These are phyloP conservation scores for Drosophila auraria DNA, from an alignment of 1,140 invertebrate genomes.

Conservation along the genomic window DNA sequence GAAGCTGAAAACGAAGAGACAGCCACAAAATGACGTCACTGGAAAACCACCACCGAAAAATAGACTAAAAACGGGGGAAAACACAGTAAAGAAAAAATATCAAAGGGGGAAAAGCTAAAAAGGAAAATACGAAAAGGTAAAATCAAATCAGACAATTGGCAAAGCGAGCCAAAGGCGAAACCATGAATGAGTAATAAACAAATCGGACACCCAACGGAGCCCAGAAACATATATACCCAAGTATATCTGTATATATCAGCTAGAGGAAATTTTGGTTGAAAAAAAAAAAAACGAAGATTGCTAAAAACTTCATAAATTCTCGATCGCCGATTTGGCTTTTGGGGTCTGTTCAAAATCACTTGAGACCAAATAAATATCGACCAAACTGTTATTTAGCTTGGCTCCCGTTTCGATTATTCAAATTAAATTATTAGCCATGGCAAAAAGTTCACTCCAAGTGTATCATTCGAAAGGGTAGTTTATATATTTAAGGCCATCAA, in stretches of 20 bases:
- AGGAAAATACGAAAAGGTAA: conserved; percentile 17
- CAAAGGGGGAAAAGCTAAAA: conserved; percentile 4
- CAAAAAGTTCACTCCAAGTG: conserved; percentile 8
- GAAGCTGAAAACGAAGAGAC: conserved; percentile 6
- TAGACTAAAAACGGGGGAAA: not conserved
- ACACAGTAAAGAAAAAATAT: conserved; percentile 14
- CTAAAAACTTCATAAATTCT: conserved; percentile 47
- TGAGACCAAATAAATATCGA: conserved; percentile 72
- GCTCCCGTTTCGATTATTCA: conserved; percentile 25
- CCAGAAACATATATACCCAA: not conserved
- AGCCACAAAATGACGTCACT: conserved; percentile 33
- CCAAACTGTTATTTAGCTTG: conserved; percentile 24
- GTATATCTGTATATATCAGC: not conserved
- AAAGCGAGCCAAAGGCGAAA: conserved; percentile 15
- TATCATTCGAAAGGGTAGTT: conserved; percentile 31
- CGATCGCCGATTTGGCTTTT: conserved; percentile 6
- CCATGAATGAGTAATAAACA: conserved; percentile 49
- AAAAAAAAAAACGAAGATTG: conserved; percentile 2
- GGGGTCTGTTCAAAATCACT: conserved; percentile 70
- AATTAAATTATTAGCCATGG: conserved; percentile 27
- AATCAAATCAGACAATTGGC: conserved; percentile 27
- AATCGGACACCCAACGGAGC: conserved; percentile 33
- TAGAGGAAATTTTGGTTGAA: not conserved
- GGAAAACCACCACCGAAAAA: conserved; percentile 29
- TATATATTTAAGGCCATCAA: conserved; percentile 12